Base-by-base conservation (phyloP, 2,797 vertebrate genomes). In the Antrozous pallidus region DNA sequence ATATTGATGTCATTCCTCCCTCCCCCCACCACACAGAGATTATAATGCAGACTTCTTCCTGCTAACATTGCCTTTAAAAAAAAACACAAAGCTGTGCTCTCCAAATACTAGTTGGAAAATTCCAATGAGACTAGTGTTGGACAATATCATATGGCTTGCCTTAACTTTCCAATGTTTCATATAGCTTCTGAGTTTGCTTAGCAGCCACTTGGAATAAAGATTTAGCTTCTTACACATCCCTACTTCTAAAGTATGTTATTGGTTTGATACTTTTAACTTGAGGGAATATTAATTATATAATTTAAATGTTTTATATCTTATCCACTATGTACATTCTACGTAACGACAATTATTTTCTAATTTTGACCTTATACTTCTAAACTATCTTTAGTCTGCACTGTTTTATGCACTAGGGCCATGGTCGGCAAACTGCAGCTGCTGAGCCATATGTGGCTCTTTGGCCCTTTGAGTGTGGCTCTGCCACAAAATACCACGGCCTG, bases 21-120 rank as follows among this genome's bases (percentile, higher is more conserved):
- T 3, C 24, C 67, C 31, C 36, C 11, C 51, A 54, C 51, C 54
- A 28, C 12, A 58, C 56, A 58, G 11, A 31, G 28, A 45, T 65
- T 90, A 93, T 88, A 92, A 95, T 56, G 40, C 42, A 42, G 61
- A 91, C 93, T 90, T 91, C 13, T 67, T 26, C 13, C 69, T 65
- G 45, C 49, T 4, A 86, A 45, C 17, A 36, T 54, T 51, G 47
- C n/a, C 33, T 73, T 89, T 82, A 12, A 73, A 40, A 18, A 69
- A 36, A 42, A 42, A 61, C 36, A 70, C 8, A 81, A 22, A 26
- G n/a, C 7, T 33, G 12, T 42, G 51, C 5, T 91, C 12, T 54
- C 40, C 65, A 61, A 86, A 83, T 56, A 56, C 18, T 61, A 61
- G 26, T 28, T 89, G 87, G 71, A 74, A 88, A 51, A 73, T 28